Evolutionary conservation across 2,113 vertebrate genomes (phyloP), one percentile per base, ranked within the genome.

Genomic region (Girardinichthys multiradiatus): DNA sequence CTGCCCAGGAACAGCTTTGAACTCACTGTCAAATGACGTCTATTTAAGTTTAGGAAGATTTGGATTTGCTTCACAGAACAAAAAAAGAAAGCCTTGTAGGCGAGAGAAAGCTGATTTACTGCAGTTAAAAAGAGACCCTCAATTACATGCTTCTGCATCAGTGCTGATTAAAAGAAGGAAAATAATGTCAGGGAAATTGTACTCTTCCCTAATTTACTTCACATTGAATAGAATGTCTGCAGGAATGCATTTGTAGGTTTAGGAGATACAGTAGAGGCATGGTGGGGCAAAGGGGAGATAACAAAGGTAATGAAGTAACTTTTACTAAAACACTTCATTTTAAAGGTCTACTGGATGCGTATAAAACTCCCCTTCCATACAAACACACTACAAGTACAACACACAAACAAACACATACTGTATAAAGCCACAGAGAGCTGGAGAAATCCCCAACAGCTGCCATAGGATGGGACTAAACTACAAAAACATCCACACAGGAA

Each of bases 251-350:
- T 74, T 67, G 54, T 28, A 57, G 77, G 51, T 76, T 79, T 81
- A 61, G 74, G 77, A 68, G 69, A 54, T 37, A 77, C 67, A 73
- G 66, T 70, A 60, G 76, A 74, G 74, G 76, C 77, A 59, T 51
- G 58, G 79, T 74, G 29, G 76, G 64, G 80, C 86, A 66, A 86
- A 61, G 17, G 11, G 51, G 27, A 17, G 4, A n/a, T 10, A 54
- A 57, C 37, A 64, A 81, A 87, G 87, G 51, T 70, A 64, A 87
- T 83, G 83, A 92, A 86, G 7, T 70, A 86, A 89, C 88, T 83
- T 39, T 75, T 62, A 82, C 76, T 5, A 15, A 28, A 80, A 64
- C 65, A 28, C 7, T 30, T 54, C 73, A 84, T 77, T 71, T 51
- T 72, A 61, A 85, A 14, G 42, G 80, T 67, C 79, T 31, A 74